Evolutionary conservation across 1,140 invertebrate species (phyloP).

Genomic region (Lordiphosa collinella): DNA sequence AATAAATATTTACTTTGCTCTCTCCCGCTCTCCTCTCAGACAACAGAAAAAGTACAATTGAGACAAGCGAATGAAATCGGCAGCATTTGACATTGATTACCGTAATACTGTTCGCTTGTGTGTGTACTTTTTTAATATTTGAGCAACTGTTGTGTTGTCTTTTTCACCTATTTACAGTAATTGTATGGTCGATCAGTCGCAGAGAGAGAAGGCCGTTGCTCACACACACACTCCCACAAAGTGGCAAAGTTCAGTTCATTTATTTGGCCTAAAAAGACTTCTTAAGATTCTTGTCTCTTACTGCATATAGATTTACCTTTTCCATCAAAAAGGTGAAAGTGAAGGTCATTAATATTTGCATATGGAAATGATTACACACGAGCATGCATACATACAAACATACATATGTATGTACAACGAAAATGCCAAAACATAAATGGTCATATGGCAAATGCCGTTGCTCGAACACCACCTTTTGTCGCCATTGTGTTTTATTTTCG

Average conservation of each 20-base stretch:
- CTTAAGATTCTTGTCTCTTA: neutral
- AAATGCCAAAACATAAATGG: conserved; percentile 50
- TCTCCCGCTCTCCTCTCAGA: conserved; percentile 4
- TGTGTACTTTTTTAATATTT: conserved; percentile 60
- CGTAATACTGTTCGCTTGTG: conserved; percentile 61
- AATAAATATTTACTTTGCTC: conserved; percentile 37
- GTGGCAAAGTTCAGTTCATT: conserved; percentile 23
- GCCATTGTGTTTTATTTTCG: conserved; percentile 51
- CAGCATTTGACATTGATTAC: conserved; percentile 76
- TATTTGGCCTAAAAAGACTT: conserved; percentile 22
- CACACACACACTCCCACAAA: conserved; percentile 12
- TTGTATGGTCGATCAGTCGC: conserved; percentile 61
- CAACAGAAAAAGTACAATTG: conserved; percentile 34
- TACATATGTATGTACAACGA: conserved; percentile 15
- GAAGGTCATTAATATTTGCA: conserved; percentile 76
- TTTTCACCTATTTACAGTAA: conserved; percentile 76
- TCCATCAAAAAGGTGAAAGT: conserved; percentile 60
- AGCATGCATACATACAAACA: conserved; percentile 36
- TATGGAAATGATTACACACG: conserved; percentile 63
- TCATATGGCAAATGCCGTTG: conserved; percentile 44
- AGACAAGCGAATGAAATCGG: conserved; percentile 61
- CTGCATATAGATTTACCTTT: neutral
- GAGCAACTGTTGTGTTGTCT: conserved; percentile 60
- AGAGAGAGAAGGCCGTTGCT: conserved; percentile 43
- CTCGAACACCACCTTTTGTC: conserved; percentile 16